phyloP scores from a whole-genome alignment of 2,888 invertebrate species.

The Halocaridina rubra region DNA sequence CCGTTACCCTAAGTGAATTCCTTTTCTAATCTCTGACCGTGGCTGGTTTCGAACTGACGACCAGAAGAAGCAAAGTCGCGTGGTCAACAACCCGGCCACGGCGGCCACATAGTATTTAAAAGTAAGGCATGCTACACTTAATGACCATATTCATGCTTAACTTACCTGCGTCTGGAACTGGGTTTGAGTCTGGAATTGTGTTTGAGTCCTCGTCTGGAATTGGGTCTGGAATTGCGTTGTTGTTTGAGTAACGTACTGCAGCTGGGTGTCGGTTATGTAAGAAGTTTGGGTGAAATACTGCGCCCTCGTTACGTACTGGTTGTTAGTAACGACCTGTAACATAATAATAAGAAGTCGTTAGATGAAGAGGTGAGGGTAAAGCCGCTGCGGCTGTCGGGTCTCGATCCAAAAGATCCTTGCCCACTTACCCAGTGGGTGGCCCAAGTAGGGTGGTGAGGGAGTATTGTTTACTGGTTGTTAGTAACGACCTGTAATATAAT shows the following conservation, averaged over 20 bases:
- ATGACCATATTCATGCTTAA: neutral
- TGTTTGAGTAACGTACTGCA: slow-evolving; percentile 56
- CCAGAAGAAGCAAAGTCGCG: neutral
- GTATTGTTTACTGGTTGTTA: slow-evolving; percentile 59
- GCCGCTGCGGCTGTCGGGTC: no score
- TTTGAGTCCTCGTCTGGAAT: neutral
- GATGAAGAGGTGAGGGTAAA: no score
- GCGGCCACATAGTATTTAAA: neutral
- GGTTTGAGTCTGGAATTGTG: slow-evolving; percentile 21
- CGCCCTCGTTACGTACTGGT: slow-evolving; percentile 61
- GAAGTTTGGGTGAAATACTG: slow-evolving; percentile 61
- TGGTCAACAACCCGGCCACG: neutral
- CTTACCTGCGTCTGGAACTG: slow-evolving; percentile 37
- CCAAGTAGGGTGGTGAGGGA: no score
- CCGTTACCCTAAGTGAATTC: neutral
- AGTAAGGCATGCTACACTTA: neutral
- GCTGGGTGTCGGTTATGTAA: slow-evolving; percentile 58
- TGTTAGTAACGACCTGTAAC: slow-evolving; percentile 53
- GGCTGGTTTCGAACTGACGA: neutral
- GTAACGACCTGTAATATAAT: slow-evolving; percentile 49
- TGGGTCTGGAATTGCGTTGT: slow-evolving; percentile 18
- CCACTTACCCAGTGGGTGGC: no score
- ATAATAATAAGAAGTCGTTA: no score
- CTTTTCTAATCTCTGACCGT: no score
- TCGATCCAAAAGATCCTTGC: no score